These are phyloP conservation scores for Liopterus haemorrhoidalis DNA, from an alignment of 2,888 invertebrate species.

Conservation along the genomic window DNA sequence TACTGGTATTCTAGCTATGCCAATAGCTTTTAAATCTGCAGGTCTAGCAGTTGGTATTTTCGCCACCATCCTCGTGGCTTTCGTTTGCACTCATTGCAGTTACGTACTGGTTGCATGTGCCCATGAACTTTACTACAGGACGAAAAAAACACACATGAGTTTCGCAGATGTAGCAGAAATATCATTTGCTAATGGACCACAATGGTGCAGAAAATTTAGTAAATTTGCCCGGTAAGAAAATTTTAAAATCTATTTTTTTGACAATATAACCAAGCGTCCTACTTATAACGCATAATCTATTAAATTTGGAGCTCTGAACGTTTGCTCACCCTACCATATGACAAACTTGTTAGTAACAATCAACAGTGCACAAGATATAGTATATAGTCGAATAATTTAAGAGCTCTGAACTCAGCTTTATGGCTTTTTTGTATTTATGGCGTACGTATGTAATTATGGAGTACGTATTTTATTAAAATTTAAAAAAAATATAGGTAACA, in stretches of 20 bases:
- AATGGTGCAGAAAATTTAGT: conserved; percentile 58
- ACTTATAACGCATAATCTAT: conserved; percentile 28
- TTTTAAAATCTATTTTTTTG: conserved; percentile 9
- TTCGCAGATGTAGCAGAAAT: conserved; percentile 83
- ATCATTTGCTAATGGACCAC: conserved; percentile 72
- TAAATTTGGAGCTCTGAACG: no score
- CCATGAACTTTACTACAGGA: conserved; percentile 69
- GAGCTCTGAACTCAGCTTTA: no score
- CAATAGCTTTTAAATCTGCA: conserved; percentile 80
- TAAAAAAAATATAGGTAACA: no score
- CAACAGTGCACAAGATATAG: no score
- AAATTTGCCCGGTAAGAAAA: conserved; percentile 54
- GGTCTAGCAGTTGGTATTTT: conserved; percentile 80
- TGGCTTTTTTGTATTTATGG: no score
- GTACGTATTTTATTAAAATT: no score
- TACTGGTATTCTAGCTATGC: conserved; percentile 93
- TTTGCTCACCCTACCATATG: no score
- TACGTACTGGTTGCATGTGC: conserved; percentile 85
- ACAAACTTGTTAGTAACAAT: no score
- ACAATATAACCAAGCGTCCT: no score
- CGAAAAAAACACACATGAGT: conserved; percentile 66
- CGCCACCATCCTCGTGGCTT: conserved; percentile 76
- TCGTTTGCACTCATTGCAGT: conserved; percentile 91
- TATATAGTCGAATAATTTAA: no score
- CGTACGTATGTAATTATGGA: no score